Base-by-base conservation (phyloP, 1,140 invertebrate genomes). In the Mylabris phalerata region DNA sequence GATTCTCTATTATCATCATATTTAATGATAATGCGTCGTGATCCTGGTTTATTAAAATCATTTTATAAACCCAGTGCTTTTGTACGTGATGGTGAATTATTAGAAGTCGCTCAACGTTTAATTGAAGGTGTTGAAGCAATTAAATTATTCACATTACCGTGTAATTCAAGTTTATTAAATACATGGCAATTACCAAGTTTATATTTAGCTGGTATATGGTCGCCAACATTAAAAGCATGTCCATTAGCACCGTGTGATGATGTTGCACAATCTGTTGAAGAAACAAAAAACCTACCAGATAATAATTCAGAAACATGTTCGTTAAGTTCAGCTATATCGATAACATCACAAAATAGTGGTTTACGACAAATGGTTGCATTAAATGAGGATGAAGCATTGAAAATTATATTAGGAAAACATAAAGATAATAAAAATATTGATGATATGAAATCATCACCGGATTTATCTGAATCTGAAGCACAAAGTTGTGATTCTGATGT, bases 121-220 rank as follows among this genome's bases (percentile, higher is more conserved):
- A 76, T 95, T 41, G 84, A 89, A 69, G 89, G 85, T 40, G 71
- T 95, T n/a, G 87, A 91, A 67, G 77, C 80, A 26, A 83, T 86
- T 69, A 77, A 85, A n/a, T 75, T 80, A 26, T 95, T 97, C 71
- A 80, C 88, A 56, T 74, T 97, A 52, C 88, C 90, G 2, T 88
- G 82, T 59, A 96, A 96, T 78, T 91, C 90, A 0, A 92, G 88
- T 69, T 71, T 94, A 5, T 75, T 98, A 0, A 98, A 98, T 75
- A 82, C 82, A 41, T 98, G 94, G 94, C 87, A 86, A 0, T 84
- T 84, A 60, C 84, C 85, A n/a, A 88, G 93, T 2, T 72, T 98
- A 4, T 77, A 89, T 63, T 76, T 95, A 55, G 86, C 92, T 13
- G 92, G 92, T 10, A 78, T 95, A 32, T 93, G 88, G 87, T 83